phyloP scores from a whole-genome alignment of 1,140 invertebrate species.

The Aphidius ervi region DNA sequence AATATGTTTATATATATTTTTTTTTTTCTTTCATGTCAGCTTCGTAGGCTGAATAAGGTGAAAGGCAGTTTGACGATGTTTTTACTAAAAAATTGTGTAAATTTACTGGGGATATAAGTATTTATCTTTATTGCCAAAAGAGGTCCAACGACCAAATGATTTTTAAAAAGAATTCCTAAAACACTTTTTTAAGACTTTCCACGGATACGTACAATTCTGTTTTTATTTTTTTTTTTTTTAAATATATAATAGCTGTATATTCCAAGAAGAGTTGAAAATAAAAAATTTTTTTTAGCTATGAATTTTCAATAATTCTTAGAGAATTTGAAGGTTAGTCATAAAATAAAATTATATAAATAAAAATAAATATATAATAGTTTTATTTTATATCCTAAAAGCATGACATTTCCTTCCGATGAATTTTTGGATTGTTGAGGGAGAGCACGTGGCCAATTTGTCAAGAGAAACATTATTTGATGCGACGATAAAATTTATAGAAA shows the following conservation, averaged over 20 bases:
- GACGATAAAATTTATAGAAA: conserved; percentile 17
- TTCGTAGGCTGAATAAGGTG: conserved; percentile 11
- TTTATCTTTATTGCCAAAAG: conserved; percentile 47
- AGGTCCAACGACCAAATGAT: conserved; percentile 31
- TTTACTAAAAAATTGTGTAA: conserved; percentile 48
- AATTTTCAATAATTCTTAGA: conserved; percentile 18
- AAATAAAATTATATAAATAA: neutral
- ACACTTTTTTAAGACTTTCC: conserved; percentile 38
- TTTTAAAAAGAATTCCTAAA: conserved; percentile 32
- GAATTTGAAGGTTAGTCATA: conserved; percentile 10
- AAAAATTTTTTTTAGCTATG: conserved; percentile 10
- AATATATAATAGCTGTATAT: conserved; percentile 9
- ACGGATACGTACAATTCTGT: conserved; percentile 18
- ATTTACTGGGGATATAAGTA: conserved; percentile 47
- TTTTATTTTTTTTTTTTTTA: neutral
- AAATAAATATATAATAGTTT: conserved; percentile 2
- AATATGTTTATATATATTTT: neutral
- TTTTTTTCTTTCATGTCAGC: neutral
- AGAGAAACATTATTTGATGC: conserved; percentile 16
- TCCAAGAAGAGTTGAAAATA: conserved; percentile 8
- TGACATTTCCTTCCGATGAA: conserved; percentile 1
- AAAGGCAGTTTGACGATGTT: conserved; percentile 29
- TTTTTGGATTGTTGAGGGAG: conserved; percentile 4
- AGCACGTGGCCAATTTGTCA: conserved; percentile 53
- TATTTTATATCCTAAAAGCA: conserved; percentile 12